Conservation (phyloP, 2,888 invertebrate species). For the Achlya flavicornis region DNA sequence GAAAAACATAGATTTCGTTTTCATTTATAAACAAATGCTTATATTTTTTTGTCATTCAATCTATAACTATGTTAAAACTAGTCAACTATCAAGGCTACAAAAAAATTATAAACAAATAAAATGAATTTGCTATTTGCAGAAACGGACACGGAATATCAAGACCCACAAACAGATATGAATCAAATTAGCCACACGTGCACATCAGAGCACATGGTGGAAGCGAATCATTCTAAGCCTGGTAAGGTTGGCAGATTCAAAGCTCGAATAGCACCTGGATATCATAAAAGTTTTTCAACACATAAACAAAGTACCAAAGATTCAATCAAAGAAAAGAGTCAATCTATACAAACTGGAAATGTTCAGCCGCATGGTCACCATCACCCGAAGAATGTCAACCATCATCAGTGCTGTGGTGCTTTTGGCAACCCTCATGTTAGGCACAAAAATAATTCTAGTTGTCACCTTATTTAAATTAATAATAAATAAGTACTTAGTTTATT, state of each 20-base stretch:
- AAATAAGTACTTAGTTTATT: neutral
- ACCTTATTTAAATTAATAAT: conserved; percentile 56
- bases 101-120: neutral
- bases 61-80: too few species aligned
- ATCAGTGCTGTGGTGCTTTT: conserved; percentile 80
- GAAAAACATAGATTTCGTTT: neutral
- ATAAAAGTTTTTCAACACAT: conserved; percentile 51
- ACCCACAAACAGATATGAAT: conserved; percentile 56
- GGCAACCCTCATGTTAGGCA: conserved; percentile 78
- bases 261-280: conserved; percentile 69
- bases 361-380: conserved; percentile 76
- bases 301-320: conserved; percentile 60
- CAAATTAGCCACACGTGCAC: conserved; percentile 50
- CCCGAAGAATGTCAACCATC: conserved; percentile 75
- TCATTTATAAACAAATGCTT: neutral
- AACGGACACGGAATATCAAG: conserved; percentile 74
- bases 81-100: neutral
- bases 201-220: conserved; percentile 49
- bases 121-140: conserved; percentile 34
- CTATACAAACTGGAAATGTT: conserved; percentile 42
- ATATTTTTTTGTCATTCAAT: neutral
- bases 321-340: conserved; percentile 53
- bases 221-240: conserved; percentile 57
- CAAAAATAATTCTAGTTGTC: conserved; percentile 73
- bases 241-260: conserved; percentile 72